Evolutionary conservation across 2,797 vertebrate species (phyloP).

Genomic region (Tapera naevia): DNA sequence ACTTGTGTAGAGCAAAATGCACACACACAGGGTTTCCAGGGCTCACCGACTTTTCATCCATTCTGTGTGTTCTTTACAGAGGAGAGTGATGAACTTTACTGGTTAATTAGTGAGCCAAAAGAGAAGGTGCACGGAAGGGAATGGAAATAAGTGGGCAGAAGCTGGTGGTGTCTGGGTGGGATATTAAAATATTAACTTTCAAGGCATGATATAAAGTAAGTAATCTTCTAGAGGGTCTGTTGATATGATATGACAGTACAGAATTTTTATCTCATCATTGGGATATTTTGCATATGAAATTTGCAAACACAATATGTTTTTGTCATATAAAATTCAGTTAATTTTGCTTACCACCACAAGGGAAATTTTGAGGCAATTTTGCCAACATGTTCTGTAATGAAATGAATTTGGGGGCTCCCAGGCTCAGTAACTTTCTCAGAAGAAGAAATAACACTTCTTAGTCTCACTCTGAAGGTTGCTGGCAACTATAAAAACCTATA

Average conservation of each 20-base stretch:
- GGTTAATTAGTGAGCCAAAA: background rate
- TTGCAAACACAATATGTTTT: conserved; percentile 21
- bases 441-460: conserved; percentile 36
- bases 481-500: conserved; percentile 10
- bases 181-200: background rate
- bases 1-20: background rate
- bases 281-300: conserved; percentile 35
- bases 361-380: conserved; percentile 61
- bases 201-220: background rate
- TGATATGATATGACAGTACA: background rate
- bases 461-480: conserved; percentile 33
- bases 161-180: background rate
- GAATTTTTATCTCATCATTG: conserved; percentile 20
- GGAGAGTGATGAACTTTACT: background rate
- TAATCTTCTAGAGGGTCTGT: background rate
- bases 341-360: conserved; percentile 29
- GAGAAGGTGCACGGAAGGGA: background rate
- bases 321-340: conserved; percentile 55
- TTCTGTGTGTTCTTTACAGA: background rate
- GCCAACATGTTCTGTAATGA: conserved; percentile 38
- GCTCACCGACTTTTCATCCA: background rate
- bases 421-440: background rate
- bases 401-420: conserved; percentile 42
- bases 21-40: fast-evolving
- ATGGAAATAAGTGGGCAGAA: background rate